Evolutionary conservation across 2,888 invertebrate genomes (phyloP), one percentile per base, ranked within the genome.

Genomic region (Tipula helvola): DNA sequence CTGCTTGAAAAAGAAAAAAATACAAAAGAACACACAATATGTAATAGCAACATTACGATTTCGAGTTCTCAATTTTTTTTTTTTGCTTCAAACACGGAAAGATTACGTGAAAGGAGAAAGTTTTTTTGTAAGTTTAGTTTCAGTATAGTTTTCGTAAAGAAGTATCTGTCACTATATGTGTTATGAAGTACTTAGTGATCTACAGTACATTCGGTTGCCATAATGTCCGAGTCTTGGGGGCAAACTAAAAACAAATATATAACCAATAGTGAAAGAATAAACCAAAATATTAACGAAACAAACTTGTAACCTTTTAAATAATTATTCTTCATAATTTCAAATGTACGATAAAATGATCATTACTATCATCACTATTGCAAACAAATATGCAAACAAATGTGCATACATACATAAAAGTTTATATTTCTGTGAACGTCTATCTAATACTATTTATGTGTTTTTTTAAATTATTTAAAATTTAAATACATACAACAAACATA

Each of bases 41-140:
- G 84, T 84, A 84, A 84, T 84, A 84, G 39, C 84, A 84, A 84
- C 84, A 84, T 84, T 84, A 84, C 84, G 84, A 84, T 41, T 84
- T 84, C 41, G 84, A 84, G 84, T 84, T 84, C 84, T 84, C 84
- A 84, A 84, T 84, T 84, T 84, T 28, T 28, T 28, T 28, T 28
- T 28, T 84, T 88, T 87, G 89, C 87, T 85, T 86, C 88, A 88
- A 88, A 89, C 87, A 88, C 88, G 89, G 88, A 88, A 89, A 89
- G 90, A 90, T 90, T 90, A 91, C 90, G 90, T 91, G 91, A 90
- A 91, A 90, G 91, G 91, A 91, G 90, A 90, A 90, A 91, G 90
- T 90, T 86, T 84, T 84, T 84, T 84, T 71, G 71, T 71, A 71
- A 71, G 71, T 71, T 71, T 28, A 71, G 71, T 71, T 71, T 28